These are phyloP conservation scores for Cephus sareptanus DNA, from an alignment of 2,888 invertebrate species.

Conservation along the genomic window DNA sequence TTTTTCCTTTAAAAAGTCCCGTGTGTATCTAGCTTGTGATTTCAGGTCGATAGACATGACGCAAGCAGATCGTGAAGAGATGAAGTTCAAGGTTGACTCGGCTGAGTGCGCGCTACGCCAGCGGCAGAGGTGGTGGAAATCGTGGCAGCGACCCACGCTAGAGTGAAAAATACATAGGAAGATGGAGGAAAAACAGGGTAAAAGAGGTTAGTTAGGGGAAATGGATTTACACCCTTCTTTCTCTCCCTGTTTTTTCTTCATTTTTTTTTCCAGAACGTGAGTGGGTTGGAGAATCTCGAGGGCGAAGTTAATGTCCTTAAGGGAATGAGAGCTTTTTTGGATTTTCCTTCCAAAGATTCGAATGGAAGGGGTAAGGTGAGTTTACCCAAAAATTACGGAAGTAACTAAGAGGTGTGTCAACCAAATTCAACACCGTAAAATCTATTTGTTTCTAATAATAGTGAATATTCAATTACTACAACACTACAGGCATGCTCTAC, in stretches of 20 bases:
- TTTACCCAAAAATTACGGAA: background rate
- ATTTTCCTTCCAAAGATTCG: background rate
- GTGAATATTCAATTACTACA: background rate
- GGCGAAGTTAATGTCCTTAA: background rate
- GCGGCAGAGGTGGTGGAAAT: background rate
- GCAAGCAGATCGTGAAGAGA: constrained; percentile 54
- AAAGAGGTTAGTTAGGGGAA: constrained; percentile 26
- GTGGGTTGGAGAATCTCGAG: constrained; percentile 22
- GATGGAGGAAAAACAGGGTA: constrained; percentile 23
- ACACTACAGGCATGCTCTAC: too few relatives aligned
- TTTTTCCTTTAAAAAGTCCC: background rate
- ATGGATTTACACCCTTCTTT: constrained; percentile 25
- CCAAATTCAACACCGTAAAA: background rate
- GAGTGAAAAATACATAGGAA: constrained; percentile 50
- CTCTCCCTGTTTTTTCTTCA: background rate
- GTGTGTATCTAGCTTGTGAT: constrained; percentile 26
- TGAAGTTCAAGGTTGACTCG: constrained; percentile 64
- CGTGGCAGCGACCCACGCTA: constrained; percentile 46
- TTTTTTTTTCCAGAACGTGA: constrained; percentile 33
- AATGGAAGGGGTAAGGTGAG: background rate
- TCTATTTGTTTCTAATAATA: background rate
- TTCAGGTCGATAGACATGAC: constrained; percentile 63
- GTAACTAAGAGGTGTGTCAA: background rate
- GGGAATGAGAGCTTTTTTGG: background rate
- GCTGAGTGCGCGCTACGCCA: constrained; percentile 39